These are phyloP conservation scores for Chunga burmeisteri DNA, from an alignment of 2,113 vertebrate species.

Conservation along the genomic window DNA sequence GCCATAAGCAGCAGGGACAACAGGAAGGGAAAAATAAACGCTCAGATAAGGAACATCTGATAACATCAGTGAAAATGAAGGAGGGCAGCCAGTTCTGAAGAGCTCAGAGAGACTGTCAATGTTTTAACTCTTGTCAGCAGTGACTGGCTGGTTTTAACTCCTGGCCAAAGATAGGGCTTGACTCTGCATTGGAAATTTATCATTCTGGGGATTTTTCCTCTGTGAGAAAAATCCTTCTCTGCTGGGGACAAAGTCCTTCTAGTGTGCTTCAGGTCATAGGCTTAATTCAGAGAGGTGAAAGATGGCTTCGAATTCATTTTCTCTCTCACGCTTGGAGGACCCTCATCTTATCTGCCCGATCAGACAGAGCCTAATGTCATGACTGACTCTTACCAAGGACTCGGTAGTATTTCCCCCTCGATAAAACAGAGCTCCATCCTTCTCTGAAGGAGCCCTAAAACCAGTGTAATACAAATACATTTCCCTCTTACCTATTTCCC, in stretches of 20 bases:
- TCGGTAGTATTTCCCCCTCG: not conserved
- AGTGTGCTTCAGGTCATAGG: not conserved
- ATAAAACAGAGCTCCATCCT: not conserved
- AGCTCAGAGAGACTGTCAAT: not conserved
- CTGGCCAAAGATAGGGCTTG: not conserved
- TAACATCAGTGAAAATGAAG: not conserved
- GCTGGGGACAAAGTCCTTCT: not conserved
- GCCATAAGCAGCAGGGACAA: not conserved
- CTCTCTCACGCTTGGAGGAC: not conserved
- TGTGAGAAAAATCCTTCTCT: not conserved
- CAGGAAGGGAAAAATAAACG: not conserved
- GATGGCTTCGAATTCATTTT: not conserved
- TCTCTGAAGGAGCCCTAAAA: not conserved
- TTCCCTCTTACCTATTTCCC: not conserved
- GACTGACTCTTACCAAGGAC: not conserved
- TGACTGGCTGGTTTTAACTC: not conserved
- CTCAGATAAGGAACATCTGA: not conserved
- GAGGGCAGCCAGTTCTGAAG: not conserved
- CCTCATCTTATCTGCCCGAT: not conserved
- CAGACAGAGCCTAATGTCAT: not conserved
- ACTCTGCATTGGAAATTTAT: not conserved
- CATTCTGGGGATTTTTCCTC: not conserved
- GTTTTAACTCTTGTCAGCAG: not conserved
- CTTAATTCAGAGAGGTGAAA: not conserved
- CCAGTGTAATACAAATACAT: not conserved